Conservation (phyloP, 2,113 vertebrate species). For the Rhabdornis inornatus region DNA sequence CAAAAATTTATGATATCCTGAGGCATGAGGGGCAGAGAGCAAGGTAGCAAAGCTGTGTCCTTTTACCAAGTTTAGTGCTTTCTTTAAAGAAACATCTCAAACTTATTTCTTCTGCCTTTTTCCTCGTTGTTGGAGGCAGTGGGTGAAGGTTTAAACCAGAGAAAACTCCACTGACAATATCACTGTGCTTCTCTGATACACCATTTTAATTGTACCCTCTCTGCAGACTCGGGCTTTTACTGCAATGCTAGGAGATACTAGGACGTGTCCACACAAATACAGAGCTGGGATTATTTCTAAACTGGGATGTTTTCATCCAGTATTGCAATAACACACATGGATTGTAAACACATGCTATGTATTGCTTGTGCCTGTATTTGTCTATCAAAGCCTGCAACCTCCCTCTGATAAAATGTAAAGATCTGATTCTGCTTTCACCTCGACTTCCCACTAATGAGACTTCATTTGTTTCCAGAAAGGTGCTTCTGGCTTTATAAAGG, state of each 20-base stretch:
- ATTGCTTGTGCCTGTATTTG: not conserved
- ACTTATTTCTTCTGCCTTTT: not conserved
- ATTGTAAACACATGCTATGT: fast-evolving
- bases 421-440: not conserved
- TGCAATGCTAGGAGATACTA: not conserved
- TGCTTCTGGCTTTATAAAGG: constrained; percentile 2
- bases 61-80: constrained; percentile 63
- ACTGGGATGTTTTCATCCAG: not conserved
- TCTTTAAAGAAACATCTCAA: constrained; percentile 58
- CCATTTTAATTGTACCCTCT: not conserved
- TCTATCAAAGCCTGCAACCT: not conserved
- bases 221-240: not conserved
- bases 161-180: not conserved
- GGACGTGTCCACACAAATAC: not conserved
- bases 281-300: not conserved
- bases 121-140: not conserved
- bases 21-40: constrained; percentile 59
- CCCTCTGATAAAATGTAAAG: not conserved
- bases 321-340: not conserved
- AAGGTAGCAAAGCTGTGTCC: constrained; percentile 64
- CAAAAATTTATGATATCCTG: constrained; percentile 70
- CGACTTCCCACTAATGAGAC: not conserved
- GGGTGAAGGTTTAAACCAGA: not conserved
- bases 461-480: constrained; percentile 11
- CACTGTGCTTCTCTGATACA: not conserved